These are phyloP conservation scores for Leptonema lineaticorne DNA, from an alignment of 1,140 invertebrate genomes.

Conservation along the genomic window DNA sequence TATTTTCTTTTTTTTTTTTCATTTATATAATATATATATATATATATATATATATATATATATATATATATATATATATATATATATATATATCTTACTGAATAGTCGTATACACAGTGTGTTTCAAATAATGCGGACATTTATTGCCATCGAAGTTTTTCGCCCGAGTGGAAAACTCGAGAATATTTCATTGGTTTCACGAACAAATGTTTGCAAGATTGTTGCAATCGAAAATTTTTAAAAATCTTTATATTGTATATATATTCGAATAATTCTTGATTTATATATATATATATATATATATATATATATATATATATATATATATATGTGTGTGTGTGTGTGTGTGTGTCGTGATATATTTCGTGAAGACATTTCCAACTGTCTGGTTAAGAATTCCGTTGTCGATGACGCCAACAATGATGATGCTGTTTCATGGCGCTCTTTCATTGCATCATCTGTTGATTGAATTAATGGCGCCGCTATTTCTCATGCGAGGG, in stretches of 20 bases:
- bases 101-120: neutral
- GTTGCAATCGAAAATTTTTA: no score
- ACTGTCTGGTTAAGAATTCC: no score
- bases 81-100: neutral
- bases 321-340: neutral
- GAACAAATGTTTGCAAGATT: no score
- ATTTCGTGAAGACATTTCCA: neutral
- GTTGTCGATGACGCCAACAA: neutral
- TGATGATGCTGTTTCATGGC: no score
- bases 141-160: no score
- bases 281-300: neutral
- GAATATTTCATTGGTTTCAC: neutral
- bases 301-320: neutral
- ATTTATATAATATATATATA: no score
- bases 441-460: slow-evolving; percentile 3
- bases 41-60: neutral
- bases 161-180: neutral
- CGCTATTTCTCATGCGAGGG: no score
- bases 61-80: neutral
- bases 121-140: neutral
- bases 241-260: neutral
- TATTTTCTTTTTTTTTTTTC: neutral
- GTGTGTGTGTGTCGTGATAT: neutral
- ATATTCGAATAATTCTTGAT: neutral
- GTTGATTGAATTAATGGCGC: slow-evolving; percentile 1